Conservation (phyloP, 2,113 vertebrate genomes). For the Astatoreochromis straeleni region DNA sequence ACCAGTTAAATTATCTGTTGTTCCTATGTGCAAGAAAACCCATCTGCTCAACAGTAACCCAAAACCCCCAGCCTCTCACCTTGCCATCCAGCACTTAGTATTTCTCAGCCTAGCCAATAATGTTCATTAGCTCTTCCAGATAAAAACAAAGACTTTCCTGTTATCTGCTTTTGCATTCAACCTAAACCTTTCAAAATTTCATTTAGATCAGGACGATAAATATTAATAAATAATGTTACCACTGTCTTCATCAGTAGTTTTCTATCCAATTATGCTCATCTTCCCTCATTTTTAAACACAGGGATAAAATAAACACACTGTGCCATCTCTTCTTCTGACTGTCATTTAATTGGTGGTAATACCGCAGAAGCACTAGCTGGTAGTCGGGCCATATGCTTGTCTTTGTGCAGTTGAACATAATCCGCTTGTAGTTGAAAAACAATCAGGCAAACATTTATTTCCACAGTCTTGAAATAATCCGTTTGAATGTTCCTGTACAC, state of each 20-base stretch:
- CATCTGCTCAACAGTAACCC: not conserved
- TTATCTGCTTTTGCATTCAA: not conserved
- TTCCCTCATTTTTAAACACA: not conserved
- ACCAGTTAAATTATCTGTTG: not conserved
- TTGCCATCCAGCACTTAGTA: not conserved
- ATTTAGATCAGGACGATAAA: not conserved
- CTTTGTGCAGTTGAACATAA: not conserved
- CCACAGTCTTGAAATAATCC: not conserved
- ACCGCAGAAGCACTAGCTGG: not conserved
- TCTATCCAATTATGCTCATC: not conserved
- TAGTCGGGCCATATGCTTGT: not conserved
- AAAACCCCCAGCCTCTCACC: not conserved
- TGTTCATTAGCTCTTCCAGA: not conserved
- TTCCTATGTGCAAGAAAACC: not conserved
- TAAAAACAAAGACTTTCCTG: not conserved
- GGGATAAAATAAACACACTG: not conserved
- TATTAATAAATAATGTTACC: not conserved
- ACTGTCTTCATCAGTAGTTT: not conserved
- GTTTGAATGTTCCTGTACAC: not conserved
- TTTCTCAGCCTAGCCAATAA: not conserved
- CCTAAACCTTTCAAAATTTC: not conserved
- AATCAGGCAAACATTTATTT: not conserved
- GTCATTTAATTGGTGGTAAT: not conserved
- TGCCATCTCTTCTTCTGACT: not conserved
- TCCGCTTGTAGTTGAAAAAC: not conserved